Evolutionary conservation across 1,140 invertebrate species (phyloP), one percentile per base, ranked within the genome.

Genomic region (Pseudomyrmex sp.): DNA sequence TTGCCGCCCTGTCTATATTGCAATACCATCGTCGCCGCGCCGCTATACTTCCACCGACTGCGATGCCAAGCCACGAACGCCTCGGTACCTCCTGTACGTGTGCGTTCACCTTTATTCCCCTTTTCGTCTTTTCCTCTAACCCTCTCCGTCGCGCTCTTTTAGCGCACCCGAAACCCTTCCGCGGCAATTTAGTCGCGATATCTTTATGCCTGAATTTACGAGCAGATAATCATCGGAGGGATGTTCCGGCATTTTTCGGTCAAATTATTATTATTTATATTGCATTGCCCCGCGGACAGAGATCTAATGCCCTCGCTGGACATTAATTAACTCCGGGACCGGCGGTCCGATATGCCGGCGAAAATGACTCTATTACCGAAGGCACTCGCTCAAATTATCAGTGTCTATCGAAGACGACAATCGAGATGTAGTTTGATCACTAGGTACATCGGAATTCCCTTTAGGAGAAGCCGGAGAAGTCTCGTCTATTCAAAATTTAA

Each of bases 251-350:
- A 91, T 92, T 92, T 93, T 93, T 92, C 90, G 84, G 44, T 87
- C 85, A 91, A 91, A 92, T 94, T 94, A 93, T 94, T 93, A 93
- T 94, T 94, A 94, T 94, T 93, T 93, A 92, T 93, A 92, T 92
- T 86, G 85, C 84, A 84, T 87, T 87, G 70, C 80, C 86, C 87
- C 82, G 87, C 89, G 86, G 89, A 83, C 82, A 84, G 84, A 82
- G 79, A 82, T 62, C 69, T 73, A 77, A 79, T 79, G 56, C 44
- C 35, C 48, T 75, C 75, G 69, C 54, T 68, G 72, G 83, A 88
- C 91, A 91, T 93, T 92, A 93, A 93, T 93, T 93, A 92, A 90
- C 87, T 83, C 75, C 75, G 70, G 69, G 76, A 72, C 69, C 63
- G 75, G 59, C 73, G 84, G 84, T 18, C 62, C 85, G 84, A 89